phyloP scores from a whole-genome alignment of 2,113 vertebrate species.

The Chrysochloris asiatica region DNA sequence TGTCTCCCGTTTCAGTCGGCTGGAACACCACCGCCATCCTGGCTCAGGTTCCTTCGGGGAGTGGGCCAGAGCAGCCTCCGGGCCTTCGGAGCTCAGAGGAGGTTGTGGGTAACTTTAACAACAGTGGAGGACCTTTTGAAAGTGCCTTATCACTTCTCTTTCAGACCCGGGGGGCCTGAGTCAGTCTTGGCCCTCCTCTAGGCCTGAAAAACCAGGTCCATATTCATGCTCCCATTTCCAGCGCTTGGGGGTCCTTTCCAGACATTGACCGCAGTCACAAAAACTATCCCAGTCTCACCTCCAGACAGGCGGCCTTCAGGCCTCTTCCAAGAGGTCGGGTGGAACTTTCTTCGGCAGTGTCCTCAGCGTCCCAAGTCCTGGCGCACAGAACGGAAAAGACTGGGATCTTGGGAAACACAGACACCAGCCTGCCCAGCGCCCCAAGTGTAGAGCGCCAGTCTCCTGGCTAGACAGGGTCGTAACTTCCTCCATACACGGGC shows the following conservation, averaged over 20 bases:
- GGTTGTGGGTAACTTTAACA: not conserved
- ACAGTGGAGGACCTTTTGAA: not conserved
- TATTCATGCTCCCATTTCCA: no score
- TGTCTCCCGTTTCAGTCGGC: no score
- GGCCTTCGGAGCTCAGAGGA: accelerated
- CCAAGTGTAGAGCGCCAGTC: accelerated
- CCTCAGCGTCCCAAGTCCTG: accelerated
- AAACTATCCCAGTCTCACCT: not conserved
- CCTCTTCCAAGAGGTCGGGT: not conserved
- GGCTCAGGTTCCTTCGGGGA: accelerated
- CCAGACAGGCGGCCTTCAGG: no score
- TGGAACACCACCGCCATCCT: not conserved
- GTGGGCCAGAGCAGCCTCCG: accelerated
- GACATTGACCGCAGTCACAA: not conserved
- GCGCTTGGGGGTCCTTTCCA: not conserved
- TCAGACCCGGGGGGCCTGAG: not conserved
- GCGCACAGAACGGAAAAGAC: not conserved
- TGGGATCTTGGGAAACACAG: accelerated
- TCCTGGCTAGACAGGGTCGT: accelerated
- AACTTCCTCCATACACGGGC: accelerated
- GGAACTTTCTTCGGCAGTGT: accelerated
- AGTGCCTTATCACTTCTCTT: not conserved
- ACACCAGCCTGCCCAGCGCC: not conserved
- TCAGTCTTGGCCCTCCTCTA: not conserved
- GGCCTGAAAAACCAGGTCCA: no score